Evolutionary conservation across 2,888 invertebrate genomes (phyloP).

Genomic region (Lepetodrilus schrolli): DNA sequence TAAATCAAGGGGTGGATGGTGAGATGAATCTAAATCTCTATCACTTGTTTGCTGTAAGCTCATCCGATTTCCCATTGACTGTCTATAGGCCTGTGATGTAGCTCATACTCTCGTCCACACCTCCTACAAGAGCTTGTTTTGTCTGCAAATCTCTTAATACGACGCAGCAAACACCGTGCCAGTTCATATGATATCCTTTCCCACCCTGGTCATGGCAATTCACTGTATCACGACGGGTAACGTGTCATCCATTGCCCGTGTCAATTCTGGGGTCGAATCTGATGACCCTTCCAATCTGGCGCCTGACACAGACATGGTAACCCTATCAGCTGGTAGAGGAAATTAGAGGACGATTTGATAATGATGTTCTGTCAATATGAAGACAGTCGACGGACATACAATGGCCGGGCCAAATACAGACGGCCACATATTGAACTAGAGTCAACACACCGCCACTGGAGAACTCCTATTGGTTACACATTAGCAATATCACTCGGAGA

Average conservation of each 20-base stretch:
- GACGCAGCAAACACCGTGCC: neutral
- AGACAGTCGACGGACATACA: neutral
- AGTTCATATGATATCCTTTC: too few relatives aligned
- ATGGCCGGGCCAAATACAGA: neutral
- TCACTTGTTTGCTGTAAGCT: neutral
- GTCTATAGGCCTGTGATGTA: neutral
- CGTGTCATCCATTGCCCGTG: neutral
- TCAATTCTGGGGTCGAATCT: slow-evolving; percentile 11
- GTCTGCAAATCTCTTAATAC: slow-evolving; percentile 6
- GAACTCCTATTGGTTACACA: too few relatives aligned
- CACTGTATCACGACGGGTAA: neutral
- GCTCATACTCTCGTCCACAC: neutral
- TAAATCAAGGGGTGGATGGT: too few relatives aligned
- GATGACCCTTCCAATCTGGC: slow-evolving; percentile 23
- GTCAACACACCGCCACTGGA: neutral
- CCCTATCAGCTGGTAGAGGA: neutral
- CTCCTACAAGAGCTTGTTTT: neutral
- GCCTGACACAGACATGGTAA: neutral
- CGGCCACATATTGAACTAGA: neutral
- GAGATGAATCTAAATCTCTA: too few relatives aligned
- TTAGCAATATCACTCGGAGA: too few relatives aligned
- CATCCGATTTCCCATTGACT: neutral
- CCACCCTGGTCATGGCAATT: too few relatives aligned
- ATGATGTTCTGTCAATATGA: neutral
- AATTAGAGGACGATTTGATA: slow-evolving; percentile 16